A percentile compares a stretch with the other conserved stretches of the same genome.
phyloP scores from a whole-genome alignment of 2,888 invertebrate species.

The Halictus ligatus region DNA sequence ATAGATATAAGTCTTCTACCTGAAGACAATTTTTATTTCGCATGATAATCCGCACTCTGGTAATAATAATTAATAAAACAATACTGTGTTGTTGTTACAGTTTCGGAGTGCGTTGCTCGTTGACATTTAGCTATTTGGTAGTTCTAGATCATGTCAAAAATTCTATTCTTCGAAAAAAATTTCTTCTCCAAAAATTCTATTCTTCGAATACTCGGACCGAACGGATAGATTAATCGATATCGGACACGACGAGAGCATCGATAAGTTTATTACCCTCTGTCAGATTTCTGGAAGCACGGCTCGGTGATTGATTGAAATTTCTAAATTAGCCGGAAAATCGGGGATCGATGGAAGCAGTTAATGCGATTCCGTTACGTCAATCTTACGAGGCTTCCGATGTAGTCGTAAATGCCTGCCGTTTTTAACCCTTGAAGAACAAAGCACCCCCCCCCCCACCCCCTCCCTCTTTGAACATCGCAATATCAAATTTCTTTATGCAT shows the following conservation, averaged over 20 bases:
- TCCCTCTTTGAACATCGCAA: too few species aligned
- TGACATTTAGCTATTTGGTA: too few species aligned
- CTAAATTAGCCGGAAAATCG: conserved; percentile 55
- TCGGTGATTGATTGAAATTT: conserved; percentile 48
- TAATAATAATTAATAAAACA: too few species aligned
- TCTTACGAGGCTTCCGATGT: not conserved
- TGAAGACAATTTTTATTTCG: too few species aligned
- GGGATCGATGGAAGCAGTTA: conserved; percentile 35
- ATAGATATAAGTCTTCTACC: too few species aligned
- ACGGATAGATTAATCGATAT: conserved; percentile 67
- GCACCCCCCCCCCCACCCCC: too few species aligned
- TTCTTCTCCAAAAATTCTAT: conserved; percentile 61
- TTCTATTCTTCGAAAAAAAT: conserved; percentile 39
- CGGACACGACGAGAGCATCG: conserved; percentile 32
- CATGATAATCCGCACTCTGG: too few species aligned
- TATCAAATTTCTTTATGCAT: not conserved
- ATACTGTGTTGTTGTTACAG: too few species aligned
- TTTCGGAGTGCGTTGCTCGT: too few species aligned
- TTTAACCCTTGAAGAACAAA: not conserved
- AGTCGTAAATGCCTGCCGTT: not conserved
- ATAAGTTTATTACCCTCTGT: conserved; percentile 43
- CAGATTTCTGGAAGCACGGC: conserved; percentile 49
- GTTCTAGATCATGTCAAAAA: conserved; percentile 26
- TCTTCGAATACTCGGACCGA: conserved; percentile 55
- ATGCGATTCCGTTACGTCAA: conserved; percentile 29